A percentile compares a stretch with the other conserved stretches of the same genome.
These are phyloP conservation scores for Ara ararauna DNA, from an alignment of 2,797 vertebrate genomes.

Conservation along the genomic window DNA sequence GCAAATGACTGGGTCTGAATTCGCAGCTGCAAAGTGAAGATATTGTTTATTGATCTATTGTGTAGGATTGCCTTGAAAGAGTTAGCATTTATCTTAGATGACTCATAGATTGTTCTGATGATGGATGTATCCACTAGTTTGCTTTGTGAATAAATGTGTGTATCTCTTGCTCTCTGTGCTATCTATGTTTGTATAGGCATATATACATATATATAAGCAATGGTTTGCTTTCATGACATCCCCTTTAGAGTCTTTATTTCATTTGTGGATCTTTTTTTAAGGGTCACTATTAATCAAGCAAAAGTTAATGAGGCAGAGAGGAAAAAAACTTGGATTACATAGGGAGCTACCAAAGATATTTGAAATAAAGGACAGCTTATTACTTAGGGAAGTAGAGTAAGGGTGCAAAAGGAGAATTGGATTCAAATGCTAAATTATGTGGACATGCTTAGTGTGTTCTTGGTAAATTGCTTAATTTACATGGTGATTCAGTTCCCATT, in stretches of 20 bases:
- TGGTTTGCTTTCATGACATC: not conserved
- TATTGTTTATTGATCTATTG: conserved; percentile 42
- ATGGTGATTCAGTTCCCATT: not conserved
- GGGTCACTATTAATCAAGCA: not conserved
- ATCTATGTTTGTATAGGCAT: not conserved
- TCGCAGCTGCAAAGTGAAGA: conserved; percentile 22
- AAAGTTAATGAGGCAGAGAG: not conserved
- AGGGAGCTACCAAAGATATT: not conserved
- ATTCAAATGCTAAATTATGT: not conserved
- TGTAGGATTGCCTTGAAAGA: not conserved
- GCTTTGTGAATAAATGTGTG: not conserved
- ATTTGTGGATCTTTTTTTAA: not conserved
- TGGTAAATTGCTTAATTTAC: not conserved
- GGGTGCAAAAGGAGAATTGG: not conserved
- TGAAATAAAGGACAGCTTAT: not conserved
- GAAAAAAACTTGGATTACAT: not conserved
- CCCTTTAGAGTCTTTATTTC: not conserved
- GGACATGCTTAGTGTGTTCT: not conserved
- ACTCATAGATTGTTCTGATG: conserved; percentile 7
- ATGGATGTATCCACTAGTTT: not conserved
- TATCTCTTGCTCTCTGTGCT: not conserved
- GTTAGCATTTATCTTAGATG: conserved; percentile 28
- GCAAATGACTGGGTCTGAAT: not conserved
- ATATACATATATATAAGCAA: not conserved
- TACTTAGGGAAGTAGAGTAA: not conserved